phyloP scores from a whole-genome alignment of 1,140 invertebrate genomes.

The Drosophila fuyamai region DNA sequence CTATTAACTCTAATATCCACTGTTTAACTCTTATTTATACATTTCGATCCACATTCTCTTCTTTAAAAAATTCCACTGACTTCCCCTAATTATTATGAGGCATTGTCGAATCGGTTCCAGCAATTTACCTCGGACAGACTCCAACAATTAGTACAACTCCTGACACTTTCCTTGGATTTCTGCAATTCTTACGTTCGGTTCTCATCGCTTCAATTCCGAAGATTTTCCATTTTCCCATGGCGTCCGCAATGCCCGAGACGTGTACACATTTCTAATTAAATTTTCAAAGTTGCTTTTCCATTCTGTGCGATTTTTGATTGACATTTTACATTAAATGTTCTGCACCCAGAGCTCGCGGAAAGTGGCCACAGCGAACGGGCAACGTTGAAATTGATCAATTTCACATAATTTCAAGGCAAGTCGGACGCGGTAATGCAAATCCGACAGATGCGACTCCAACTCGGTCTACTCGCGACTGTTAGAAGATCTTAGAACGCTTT shows the following conservation, averaged over 20 bases:
- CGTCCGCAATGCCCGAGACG: conserved; percentile 15
- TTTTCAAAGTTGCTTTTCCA: conserved; percentile 67
- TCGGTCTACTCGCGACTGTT: conserved; percentile 40
- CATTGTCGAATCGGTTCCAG: neutral
- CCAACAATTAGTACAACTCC: conserved; percentile 27
- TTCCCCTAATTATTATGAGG: neutral
- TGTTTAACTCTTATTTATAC: neutral
- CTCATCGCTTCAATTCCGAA: conserved; percentile 63
- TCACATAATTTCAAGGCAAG: conserved; percentile 83
- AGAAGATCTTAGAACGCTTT: conserved; percentile 62
- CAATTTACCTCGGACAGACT: neutral
- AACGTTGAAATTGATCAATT: conserved; percentile 83
- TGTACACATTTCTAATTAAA: conserved; percentile 77
- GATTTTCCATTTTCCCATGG: conserved; percentile 71
- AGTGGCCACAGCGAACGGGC: conserved; percentile 15
- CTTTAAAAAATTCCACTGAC: no score
- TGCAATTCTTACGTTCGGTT: conserved; percentile 9
- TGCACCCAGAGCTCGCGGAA: conserved; percentile 11
- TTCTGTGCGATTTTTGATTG: conserved; percentile 78
- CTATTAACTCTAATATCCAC: no score
- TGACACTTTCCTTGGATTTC: conserved; percentile 21
- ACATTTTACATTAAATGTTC: conserved; percentile 81
- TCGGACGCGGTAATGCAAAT: conserved; percentile 80
- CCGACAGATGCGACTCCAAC: conserved; percentile 76
- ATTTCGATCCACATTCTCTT: no score